Evolutionary conservation across 2,888 invertebrate genomes (phyloP), one percentile per base, ranked within the genome.

Genomic region (Sympetrum striolatum): DNA sequence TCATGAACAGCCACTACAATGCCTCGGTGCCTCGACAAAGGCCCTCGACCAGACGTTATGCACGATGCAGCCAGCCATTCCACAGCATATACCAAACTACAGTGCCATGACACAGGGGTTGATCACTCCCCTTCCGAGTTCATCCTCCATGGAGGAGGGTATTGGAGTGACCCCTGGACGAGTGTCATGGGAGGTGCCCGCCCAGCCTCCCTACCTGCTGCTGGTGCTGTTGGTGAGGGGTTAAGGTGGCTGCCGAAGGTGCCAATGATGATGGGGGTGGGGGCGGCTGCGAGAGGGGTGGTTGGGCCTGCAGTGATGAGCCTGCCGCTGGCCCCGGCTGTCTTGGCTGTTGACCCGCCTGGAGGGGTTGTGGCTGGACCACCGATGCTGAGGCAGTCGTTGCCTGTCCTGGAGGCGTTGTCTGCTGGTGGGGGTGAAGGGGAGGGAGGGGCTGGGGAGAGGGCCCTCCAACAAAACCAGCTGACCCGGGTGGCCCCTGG

Each of bases 401-500:
- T 58, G 86, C 60, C 80, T 81, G 91, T 48, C 90, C 91, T 35
- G 90, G 80, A 60, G 91, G 35, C 35, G 91, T 90, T 90, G 90
- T 39, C 31, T 91, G 53, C 12, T 90, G 91, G 44, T 91, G 91
- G 53, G 91, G 92, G 80, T 92, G 92, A 22, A 60, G 91, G 80
- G 90, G 92, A 53, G 91, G 92, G 37, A 91, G 92, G 73, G 92
- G 93, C 81, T 91, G 93, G 53, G 92, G 91, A 58, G 92, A 92
- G 12, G 93, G 91, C 91, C 91, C 93, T 18, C 58, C 86, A 60
- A 37, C 58, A 37, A 37, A 58, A 93, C 92, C 91, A 92, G 93
- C 90, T 93, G 93, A 92, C 92, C 93, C 86, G 93, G 93, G 92
- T 94, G 81, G 82, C 39, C 90, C 80, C 73, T 79, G 60, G 58